Percentiles rank a stretch among this genome's conserved stretches.
Conservation (phyloP, 1,140 invertebrate species). For the Drosophila persimilis region DNA sequence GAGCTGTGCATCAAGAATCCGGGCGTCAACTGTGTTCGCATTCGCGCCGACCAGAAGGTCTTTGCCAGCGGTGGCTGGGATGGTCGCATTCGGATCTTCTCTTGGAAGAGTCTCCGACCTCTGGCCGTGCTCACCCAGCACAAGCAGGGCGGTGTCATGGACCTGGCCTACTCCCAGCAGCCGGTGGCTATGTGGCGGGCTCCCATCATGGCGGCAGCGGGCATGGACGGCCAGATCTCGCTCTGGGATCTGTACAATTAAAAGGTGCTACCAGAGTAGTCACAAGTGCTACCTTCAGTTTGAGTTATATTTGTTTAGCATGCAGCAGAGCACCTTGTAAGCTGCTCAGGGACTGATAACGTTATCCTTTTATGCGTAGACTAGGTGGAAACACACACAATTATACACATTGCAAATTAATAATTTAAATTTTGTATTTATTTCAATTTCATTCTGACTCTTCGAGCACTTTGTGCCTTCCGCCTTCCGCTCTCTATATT, state of each 20-base stretch:
- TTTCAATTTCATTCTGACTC: slow-evolving; percentile 31
- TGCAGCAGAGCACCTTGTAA: slow-evolving; percentile 13
- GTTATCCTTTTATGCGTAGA: slow-evolving; percentile 3
- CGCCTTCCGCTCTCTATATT: neutral
- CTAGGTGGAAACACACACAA: neutral
- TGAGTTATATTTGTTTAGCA: slow-evolving; percentile 6
- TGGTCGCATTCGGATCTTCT: slow-evolving; percentile 89
- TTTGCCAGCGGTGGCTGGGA: slow-evolving; percentile 91
- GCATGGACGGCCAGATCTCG: slow-evolving; percentile 88
- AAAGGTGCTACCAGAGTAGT: slow-evolving; percentile 15
- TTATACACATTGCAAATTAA: slow-evolving; percentile 5
- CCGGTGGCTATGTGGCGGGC: slow-evolving; percentile 87
- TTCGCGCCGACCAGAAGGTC: slow-evolving; percentile 89
- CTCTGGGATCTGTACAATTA: slow-evolving; percentile 90
- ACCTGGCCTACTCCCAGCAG: slow-evolving; percentile 87
- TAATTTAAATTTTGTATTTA: slow-evolving; percentile 48
- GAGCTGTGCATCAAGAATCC: slow-evolving; percentile 87
- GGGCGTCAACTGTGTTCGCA: slow-evolving; percentile 88
- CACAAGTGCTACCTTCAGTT: slow-evolving; percentile 34
- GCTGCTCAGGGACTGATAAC: neutral
- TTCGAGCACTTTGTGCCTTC: slow-evolving; percentile 42
- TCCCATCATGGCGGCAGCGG: slow-evolving; percentile 89
- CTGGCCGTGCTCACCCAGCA: slow-evolving; percentile 90
- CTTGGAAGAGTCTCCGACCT: slow-evolving; percentile 89
- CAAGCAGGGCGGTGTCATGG: slow-evolving; percentile 86